A percentile compares a stretch with the other conserved stretches of the same genome.
phyloP scores from a whole-genome alignment of 2,888 invertebrate species.

The Lasius fuliginosus region DNA sequence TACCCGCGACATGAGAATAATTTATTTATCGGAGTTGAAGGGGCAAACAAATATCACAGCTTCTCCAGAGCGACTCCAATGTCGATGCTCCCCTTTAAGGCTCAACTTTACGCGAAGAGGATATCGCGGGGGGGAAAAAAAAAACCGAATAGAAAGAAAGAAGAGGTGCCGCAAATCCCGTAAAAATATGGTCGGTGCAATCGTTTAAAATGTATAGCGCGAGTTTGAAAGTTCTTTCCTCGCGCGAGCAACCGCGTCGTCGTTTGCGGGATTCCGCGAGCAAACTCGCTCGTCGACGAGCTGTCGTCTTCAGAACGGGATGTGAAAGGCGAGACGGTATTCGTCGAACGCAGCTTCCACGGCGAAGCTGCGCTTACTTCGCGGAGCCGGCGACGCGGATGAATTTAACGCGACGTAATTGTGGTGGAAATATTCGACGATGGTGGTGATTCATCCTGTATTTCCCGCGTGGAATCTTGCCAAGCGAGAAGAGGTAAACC shows the following conservation, averaged over 20 bases:
- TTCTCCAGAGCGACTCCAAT: neutral
- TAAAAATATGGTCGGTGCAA: slow-evolving; percentile 46
- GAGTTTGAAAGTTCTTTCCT: slow-evolving; percentile 43
- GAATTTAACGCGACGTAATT: slow-evolving; percentile 48
- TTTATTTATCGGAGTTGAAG: neutral
- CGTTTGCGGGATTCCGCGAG: slow-evolving; percentile 2
- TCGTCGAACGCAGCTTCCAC: slow-evolving; percentile 20
- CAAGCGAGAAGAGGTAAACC: slow-evolving; percentile 30
- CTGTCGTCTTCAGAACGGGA: neutral
- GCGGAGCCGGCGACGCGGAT: slow-evolving; percentile 3
- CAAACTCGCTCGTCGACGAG: neutral
- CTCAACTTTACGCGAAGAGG: slow-evolving; percentile 8
- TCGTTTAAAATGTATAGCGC: slow-evolving; percentile 47
- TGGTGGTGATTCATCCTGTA: slow-evolving; percentile 17
- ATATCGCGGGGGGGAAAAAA: slow-evolving; percentile 1
- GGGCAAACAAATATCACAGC: neutral
- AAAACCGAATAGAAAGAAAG: neutral
- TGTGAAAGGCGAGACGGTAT: neutral
- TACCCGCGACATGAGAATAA: neutral
- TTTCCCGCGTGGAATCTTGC: slow-evolving; percentile 27
- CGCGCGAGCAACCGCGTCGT: neutral
- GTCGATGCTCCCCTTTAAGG: slow-evolving; percentile 53
- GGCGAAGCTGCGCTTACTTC: neutral
- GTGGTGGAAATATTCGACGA: slow-evolving; percentile 28
- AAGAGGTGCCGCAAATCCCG: slow-evolving; percentile 40